These are phyloP conservation scores for Globodera rostochiensis DNA, from an alignment of 1,140 invertebrate genomes.

Conservation along the genomic window DNA sequence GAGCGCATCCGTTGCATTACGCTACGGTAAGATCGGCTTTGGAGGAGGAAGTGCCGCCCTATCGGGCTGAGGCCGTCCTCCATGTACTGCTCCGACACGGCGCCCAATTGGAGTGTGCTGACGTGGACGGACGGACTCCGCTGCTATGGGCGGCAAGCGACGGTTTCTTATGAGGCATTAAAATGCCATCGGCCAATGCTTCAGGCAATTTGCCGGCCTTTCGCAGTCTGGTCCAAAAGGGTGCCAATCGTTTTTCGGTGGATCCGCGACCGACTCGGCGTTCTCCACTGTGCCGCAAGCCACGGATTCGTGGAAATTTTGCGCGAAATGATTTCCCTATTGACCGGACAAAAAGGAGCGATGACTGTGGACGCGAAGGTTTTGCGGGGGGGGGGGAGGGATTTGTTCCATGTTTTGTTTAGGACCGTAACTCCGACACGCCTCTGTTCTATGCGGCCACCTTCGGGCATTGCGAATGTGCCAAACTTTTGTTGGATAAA, in stretches of 20 bases:
- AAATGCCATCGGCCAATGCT: neutral
- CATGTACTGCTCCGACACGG: conserved; percentile 79
- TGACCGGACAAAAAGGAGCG: neutral
- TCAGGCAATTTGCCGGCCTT: conserved; percentile 82
- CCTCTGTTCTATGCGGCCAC: conserved; percentile 94
- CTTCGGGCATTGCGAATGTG: conserved; percentile 88
- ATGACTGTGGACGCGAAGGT: conserved; percentile 54
- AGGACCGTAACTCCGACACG: conserved; percentile 86
- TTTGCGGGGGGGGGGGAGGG: conserved; percentile 77
- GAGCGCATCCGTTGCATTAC: conserved; percentile 92
- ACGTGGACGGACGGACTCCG: conserved; percentile 87
- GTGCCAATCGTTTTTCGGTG: conserved; percentile 76
- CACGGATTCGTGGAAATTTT: conserved; percentile 89
- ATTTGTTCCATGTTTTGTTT: conserved; percentile 32
- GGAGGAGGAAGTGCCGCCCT: conserved; percentile 74
- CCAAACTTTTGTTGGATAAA: conserved; percentile 81
- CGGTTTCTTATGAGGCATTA: conserved; percentile 68
- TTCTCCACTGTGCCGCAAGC: conserved; percentile 89
- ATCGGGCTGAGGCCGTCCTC: conserved; percentile 77
- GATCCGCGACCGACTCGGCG: conserved; percentile 76
- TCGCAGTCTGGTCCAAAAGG: conserved; percentile 80
- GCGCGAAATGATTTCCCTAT: conserved; percentile 76
- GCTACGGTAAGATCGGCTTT: conserved; percentile 76
- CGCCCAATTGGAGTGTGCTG: conserved; percentile 78
- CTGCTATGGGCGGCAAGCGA: conserved; percentile 94